phyloP scores from a whole-genome alignment of 2,113 vertebrate genomes.

The Chionodraco myersi region DNA sequence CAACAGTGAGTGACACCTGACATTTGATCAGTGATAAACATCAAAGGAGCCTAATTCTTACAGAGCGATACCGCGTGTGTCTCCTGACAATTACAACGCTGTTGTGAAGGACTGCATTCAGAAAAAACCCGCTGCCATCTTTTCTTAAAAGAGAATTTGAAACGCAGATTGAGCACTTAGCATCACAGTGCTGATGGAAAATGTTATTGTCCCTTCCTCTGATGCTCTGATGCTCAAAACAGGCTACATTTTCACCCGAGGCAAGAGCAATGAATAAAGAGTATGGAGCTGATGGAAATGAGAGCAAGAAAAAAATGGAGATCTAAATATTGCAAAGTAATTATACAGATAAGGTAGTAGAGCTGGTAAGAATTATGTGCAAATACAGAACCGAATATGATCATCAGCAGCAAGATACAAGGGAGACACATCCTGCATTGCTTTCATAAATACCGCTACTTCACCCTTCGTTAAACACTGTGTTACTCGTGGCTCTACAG shows the following conservation, averaged over 20 bases:
- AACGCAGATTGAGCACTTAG: constrained; percentile 31
- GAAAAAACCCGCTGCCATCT: not conserved
- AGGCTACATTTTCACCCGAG: constrained; percentile 49
- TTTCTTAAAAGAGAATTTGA: constrained; percentile 28
- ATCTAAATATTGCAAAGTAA: constrained; percentile 61
- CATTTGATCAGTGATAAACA: constrained; percentile 54
- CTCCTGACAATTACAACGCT: constrained; percentile 44
- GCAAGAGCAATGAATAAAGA: constrained; percentile 38
- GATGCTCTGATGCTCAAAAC: constrained; percentile 40
- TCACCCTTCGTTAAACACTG: constrained; percentile 75
- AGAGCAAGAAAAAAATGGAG: constrained; percentile 25
- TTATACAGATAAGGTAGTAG: constrained; percentile 53
- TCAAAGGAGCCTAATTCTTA: constrained; percentile 47
- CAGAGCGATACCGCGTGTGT: constrained; percentile 5
- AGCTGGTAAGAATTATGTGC: constrained; percentile 32
- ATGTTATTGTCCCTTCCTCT: constrained; percentile 37
- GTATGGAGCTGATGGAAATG: constrained; percentile 37
- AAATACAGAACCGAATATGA: constrained; percentile 58
- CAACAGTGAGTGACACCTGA: constrained; percentile 52
- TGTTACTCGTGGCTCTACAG: constrained; percentile 42
- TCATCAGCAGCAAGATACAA: constrained; percentile 46
- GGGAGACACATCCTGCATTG: constrained; percentile 47
- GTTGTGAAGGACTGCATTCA: constrained; percentile 36
- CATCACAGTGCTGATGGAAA: constrained; percentile 10
- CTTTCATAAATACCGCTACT: constrained; percentile 72